A percentile compares a stretch with the other conserved stretches of the same genome.
Evolutionary conservation across 2,797 vertebrate genomes (phyloP).

Genomic region (Hemibagrus guttatus): DNA sequence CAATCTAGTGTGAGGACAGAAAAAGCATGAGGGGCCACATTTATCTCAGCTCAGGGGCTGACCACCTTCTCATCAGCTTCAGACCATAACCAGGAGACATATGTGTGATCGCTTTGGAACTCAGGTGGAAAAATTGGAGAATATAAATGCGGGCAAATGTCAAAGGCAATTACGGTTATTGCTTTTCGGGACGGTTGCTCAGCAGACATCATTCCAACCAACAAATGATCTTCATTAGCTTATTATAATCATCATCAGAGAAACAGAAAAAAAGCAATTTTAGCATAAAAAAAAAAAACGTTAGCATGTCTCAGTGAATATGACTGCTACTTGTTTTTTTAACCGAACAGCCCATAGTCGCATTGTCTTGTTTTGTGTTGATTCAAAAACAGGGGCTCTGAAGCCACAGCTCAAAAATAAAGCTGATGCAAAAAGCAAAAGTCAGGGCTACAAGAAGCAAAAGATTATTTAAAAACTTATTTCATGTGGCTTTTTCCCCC

Average conservation of each 20-base stretch:
- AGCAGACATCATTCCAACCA: not conserved
- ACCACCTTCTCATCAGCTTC: not conserved
- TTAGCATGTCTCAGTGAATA: not conserved
- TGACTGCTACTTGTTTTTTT: not conserved
- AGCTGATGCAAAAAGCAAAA: not conserved
- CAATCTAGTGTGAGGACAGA: not conserved
- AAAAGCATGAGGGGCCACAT: not conserved
- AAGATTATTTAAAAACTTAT: not conserved
- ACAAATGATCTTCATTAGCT: not conserved
- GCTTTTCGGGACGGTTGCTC: not conserved
- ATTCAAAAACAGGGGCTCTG: not conserved
- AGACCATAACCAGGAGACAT: constrained; percentile 19
- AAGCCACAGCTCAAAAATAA: not conserved
- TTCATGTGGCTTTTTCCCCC: not conserved
- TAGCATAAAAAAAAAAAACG: not conserved
- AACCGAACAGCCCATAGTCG: not conserved
- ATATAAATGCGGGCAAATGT: not conserved
- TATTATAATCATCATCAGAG: not conserved
- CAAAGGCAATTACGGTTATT: not conserved
- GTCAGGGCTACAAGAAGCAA: not conserved
- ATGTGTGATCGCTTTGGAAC: constrained; percentile 5
- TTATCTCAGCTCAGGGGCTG: not conserved
- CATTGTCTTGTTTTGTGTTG: not conserved
- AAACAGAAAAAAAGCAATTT: not conserved
- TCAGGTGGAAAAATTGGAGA: constrained; percentile 15